Evolutionary conservation across 2,888 invertebrate species (phyloP).

Genomic region (Sarcophaga variegata): DNA sequence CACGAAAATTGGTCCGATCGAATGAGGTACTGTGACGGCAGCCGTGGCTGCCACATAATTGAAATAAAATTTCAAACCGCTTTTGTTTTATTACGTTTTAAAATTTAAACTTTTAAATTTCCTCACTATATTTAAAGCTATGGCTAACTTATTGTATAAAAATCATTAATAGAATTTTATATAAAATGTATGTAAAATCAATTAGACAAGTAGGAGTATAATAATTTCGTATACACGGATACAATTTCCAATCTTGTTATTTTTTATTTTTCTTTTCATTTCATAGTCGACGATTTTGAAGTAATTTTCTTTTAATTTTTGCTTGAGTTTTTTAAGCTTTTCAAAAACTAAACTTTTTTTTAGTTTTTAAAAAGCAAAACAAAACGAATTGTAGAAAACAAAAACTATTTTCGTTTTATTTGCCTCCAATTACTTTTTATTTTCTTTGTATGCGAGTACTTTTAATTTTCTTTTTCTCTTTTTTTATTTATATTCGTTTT

Average conservation of each 20-base stretch:
- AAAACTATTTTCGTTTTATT: neutral
- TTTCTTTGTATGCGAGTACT: neutral
- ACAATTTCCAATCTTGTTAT: neutral
- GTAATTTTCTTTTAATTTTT: neutral
- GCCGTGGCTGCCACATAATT: too few species aligned
- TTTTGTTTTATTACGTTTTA: too few species aligned
- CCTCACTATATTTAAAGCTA: too few species aligned
- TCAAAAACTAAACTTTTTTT: neutral
- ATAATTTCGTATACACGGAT: too few species aligned
- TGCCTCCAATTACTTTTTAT: neutral
- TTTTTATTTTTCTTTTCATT: neutral
- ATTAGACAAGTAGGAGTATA: too few species aligned
- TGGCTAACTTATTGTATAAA: too few species aligned
- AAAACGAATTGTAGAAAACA: neutral
- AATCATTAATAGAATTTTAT: too few species aligned
- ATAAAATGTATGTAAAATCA: too few species aligned
- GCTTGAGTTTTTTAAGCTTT: conserved; percentile 15
- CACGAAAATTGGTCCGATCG: too few species aligned
- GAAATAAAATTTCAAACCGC: too few species aligned
- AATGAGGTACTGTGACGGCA: too few species aligned
- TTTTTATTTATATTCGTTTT: conserved; percentile 37
- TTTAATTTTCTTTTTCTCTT: neutral
- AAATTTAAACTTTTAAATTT: too few species aligned
- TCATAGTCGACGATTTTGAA: conserved; percentile 14
- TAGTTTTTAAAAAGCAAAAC: neutral